These are phyloP conservation scores for Anolis apletophallus DNA, from an alignment of 2,797 vertebrate genomes.

Conservation along the genomic window DNA sequence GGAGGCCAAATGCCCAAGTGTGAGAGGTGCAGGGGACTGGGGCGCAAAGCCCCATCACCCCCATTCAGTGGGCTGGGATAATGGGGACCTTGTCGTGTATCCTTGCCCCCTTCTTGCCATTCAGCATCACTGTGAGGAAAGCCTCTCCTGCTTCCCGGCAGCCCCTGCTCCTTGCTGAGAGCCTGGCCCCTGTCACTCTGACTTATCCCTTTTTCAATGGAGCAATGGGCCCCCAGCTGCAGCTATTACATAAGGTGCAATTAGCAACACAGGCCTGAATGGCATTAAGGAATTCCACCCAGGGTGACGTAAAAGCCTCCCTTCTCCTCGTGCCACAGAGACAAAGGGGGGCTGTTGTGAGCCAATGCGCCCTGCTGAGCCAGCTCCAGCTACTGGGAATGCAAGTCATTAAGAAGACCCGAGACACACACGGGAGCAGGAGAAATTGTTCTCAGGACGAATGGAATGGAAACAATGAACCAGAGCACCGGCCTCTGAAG, in stretches of 20 bases:
- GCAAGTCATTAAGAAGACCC: constrained; percentile 61
- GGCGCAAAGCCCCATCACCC: too few relatives aligned
- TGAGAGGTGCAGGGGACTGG: background rate
- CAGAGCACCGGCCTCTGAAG: constrained; percentile 13
- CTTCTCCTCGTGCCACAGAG: constrained; percentile 45
- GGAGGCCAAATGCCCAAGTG: background rate
- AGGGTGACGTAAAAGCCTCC: constrained; percentile 70
- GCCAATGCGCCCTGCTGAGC: background rate
- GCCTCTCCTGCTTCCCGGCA: background rate
- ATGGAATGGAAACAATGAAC: constrained; percentile 2
- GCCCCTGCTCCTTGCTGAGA: constrained; percentile 4
- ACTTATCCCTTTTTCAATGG: constrained; percentile 17
- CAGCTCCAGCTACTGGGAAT: background rate
- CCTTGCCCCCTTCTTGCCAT: background rate
- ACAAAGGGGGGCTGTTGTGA: constrained; percentile 63
- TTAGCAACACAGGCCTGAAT: constrained; percentile 62
- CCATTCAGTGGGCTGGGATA: background rate
- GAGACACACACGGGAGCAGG: background rate
- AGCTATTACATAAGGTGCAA: constrained; percentile 69
- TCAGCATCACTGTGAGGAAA: background rate
- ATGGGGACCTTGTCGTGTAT: background rate
- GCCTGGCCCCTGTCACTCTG: constrained; percentile 10
- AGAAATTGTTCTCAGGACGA: constrained; percentile 7
- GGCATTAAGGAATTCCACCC: constrained; percentile 74
- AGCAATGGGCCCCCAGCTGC: constrained; percentile 60